These are phyloP conservation scores for Thecocarcelia acutangulata DNA, from an alignment of 2,888 invertebrate species.

Conservation along the genomic window DNA sequence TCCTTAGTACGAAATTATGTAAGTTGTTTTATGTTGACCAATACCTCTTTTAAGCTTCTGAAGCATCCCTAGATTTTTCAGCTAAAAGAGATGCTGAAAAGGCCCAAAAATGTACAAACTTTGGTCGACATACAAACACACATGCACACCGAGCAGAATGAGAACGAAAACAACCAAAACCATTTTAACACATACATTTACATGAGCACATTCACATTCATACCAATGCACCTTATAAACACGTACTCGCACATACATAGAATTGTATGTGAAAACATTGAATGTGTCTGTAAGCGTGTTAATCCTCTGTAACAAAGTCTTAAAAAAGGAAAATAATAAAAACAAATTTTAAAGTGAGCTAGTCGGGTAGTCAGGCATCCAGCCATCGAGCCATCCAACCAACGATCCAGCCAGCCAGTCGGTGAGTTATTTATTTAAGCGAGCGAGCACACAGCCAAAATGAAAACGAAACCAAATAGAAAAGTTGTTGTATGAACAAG, in stretches of 20 bases:
- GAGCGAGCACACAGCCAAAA: slow-evolving; percentile 44
- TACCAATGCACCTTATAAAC: not conserved
- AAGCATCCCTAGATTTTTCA: slow-evolving; percentile 66
- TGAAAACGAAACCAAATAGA: slow-evolving; percentile 48
- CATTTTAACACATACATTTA: not conserved
- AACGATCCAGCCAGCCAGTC: slow-evolving; percentile 33
- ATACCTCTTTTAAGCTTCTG: slow-evolving; percentile 44
- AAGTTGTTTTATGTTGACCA: slow-evolving; percentile 67
- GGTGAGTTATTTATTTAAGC: slow-evolving; percentile 47
- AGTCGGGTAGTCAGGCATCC: slow-evolving; percentile 30
- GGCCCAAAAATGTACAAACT: slow-evolving; percentile 15
- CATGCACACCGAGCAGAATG: slow-evolving; percentile 18
- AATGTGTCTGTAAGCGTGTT: not conserved
- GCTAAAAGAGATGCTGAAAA: slow-evolving; percentile 59
- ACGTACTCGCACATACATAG: not conserved
- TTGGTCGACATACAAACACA: slow-evolving; percentile 13
- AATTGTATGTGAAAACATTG: not conserved
- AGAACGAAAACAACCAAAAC: slow-evolving; percentile 36
- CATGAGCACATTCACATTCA: not conserved
- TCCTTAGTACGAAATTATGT: slow-evolving; percentile 67
- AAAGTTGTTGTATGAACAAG: slow-evolving; percentile 14
- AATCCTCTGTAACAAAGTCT: slow-evolving; percentile 17
- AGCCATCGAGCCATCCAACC: slow-evolving; percentile 5
- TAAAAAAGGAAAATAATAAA: slow-evolving; percentile 25
- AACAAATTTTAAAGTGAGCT: slow-evolving; percentile 45